Evolutionary conservation across 2,888 invertebrate species (phyloP), one percentile per base, ranked within the genome.

Genomic region (Embidobia sp.): DNA sequence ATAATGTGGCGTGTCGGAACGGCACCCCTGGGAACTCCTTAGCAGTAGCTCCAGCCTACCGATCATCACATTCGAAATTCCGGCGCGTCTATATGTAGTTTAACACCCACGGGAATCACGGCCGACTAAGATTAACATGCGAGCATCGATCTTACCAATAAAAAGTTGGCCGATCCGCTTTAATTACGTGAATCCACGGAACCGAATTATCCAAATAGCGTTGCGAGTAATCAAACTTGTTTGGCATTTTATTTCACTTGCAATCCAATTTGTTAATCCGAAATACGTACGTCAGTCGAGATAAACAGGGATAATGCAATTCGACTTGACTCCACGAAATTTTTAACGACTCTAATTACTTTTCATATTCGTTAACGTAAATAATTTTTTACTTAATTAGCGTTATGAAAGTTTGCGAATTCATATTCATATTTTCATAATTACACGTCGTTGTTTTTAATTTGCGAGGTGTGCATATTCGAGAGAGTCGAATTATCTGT

Each of bases 1-100:
- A 76, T 78, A 78, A 80, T 80, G 76, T 77, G 63, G 73, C 72
- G 37, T 57, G 61, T 64, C 63, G 51, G 61, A 82, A 83, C 81
- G 63, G 79, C 75, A 76, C 84, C 81, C 84, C 13, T 37, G 83
- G 83, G 85, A 84, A 76, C 80, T 83, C 80, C 83, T 84, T 83
- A 82, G 81, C 79, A 78, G 80, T 70, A 79, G 31, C 22, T 79
- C 80, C 81, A 73, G 72, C 79, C 78, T 42, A 79, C 77, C 77
- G 74, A 70, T 80, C 79, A 77, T 77, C 78, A 72, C 80, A 77
- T 82, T 81, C 78, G 64, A 74, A 81, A 83, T 81, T 82, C 77
- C 73, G 44, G 37, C 33, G 8, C 42, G 44, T 77, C 76, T 79
- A 78, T 78, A 80, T 79, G 53, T 63, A 77, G 57, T 61, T 67